Evolutionary conservation across 2,888 invertebrate genomes (phyloP).

Genomic region (Dryobotodes eremita): DNA sequence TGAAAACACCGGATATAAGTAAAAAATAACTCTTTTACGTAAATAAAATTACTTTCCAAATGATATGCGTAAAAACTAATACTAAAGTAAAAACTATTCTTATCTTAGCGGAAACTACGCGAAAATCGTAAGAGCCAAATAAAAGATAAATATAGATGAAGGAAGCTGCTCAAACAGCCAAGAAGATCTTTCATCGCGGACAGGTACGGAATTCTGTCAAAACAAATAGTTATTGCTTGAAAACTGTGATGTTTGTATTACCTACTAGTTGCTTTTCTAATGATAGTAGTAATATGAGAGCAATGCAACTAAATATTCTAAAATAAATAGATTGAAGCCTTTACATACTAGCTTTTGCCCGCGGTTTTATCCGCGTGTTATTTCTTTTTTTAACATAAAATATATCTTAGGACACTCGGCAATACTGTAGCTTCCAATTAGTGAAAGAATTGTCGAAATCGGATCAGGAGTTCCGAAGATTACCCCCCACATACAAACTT

Average conservation of each 20-base stretch:
- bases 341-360: too few relatives aligned
- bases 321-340: too few relatives aligned
- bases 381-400: too few relatives aligned
- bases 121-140: conserved; percentile 52
- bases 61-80: neutral
- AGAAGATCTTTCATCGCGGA: conserved; percentile 53
- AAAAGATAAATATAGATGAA: conserved; percentile 54
- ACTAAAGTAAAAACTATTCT: conserved; percentile 25
- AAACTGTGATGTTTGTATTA: neutral
- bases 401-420: too few relatives aligned
- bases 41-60: neutral
- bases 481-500: too few relatives aligned
- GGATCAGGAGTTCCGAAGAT: too few relatives aligned
- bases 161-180: conserved; percentile 49
- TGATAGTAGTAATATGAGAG: neutral
- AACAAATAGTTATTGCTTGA: conserved; percentile 23
- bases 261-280: conserved; percentile 5
- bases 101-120: conserved; percentile 31
- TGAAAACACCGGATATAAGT: neutral
- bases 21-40: neutral
- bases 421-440: too few relatives aligned
- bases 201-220: conserved; percentile 43
- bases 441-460: too few relatives aligned
- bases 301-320: neutral
- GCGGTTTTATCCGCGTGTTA: too few relatives aligned